A percentile compares a stretch with the other conserved stretches of the same genome.
Evolutionary conservation across 2,888 invertebrate species (phyloP).

Genomic region (Aphelenchoides bicaudatus): DNA sequence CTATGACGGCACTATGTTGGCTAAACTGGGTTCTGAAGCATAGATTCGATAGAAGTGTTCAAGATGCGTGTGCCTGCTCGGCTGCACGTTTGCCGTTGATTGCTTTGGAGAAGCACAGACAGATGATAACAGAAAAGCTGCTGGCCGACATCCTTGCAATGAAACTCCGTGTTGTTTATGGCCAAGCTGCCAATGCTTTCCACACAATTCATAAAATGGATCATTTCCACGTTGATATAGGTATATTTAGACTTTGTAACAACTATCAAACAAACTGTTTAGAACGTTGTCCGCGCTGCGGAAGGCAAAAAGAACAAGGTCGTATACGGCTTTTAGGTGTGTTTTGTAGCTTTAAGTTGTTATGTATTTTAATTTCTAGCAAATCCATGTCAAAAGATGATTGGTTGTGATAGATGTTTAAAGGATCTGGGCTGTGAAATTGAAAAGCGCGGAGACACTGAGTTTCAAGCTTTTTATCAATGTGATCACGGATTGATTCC

Average conservation of each 20-base stretch:
- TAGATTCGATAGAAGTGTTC: slow-evolving; percentile 42
- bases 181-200: slow-evolving; percentile 55
- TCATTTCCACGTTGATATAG: slow-evolving; percentile 54
- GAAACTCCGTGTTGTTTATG: slow-evolving; percentile 54
- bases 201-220: slow-evolving; percentile 56
- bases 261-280: too few relatives aligned
- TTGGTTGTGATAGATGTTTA: slow-evolving; percentile 57
- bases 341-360: slow-evolving; percentile 41
- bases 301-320: slow-evolving; percentile 50
- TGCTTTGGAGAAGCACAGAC: slow-evolving; percentile 52
- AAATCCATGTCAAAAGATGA: slow-evolving; percentile 38
- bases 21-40: slow-evolving; percentile 57
- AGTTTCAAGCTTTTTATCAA: slow-evolving; percentile 49
- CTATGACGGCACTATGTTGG: slow-evolving; percentile 58
- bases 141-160: slow-evolving; percentile 54
- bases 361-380: not conserved
- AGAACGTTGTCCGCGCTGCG: slow-evolving; percentile 58
- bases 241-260: too few relatives aligned
- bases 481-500: slow-evolving; percentile 54
- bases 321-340: slow-evolving; percentile 46
- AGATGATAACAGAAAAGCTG: slow-evolving; percentile 54
- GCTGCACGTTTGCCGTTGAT: slow-evolving; percentile 51
- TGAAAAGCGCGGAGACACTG: slow-evolving; percentile 39
- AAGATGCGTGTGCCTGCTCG: slow-evolving; percentile 44
- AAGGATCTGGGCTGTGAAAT: slow-evolving; percentile 50